Evolutionary conservation across 2,888 invertebrate species (phyloP), one percentile per base, ranked within the genome.

Genomic region (Conomelus anceps): DNA sequence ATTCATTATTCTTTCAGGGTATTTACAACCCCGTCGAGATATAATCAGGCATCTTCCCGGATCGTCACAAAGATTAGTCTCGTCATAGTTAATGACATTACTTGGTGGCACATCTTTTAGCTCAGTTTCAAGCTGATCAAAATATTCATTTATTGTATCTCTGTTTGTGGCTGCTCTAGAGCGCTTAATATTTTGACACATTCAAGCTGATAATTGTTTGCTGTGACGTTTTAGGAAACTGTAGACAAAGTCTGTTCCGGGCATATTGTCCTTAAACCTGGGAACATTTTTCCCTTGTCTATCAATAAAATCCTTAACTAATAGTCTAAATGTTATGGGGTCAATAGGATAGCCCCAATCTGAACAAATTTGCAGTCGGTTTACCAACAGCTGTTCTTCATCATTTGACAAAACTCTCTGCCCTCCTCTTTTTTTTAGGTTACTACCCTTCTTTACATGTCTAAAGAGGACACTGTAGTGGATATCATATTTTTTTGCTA

Each of bases 21-120:
- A 90, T 88, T 90, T 90, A 22, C 86, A 85, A 22, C 90, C 90
- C 22, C 91, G 84, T 89, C 89, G 89, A 22, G 90, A 22, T 11
- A 91, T 91, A 84, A 91, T 89, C 63, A 89, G 88, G 17, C 88
- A 85, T 84, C 85, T 88, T n/a, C 92, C 92, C 20, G 92, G 92
- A 89, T 93, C 92, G 90, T 92, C 92, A 11, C 90, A 89, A 6
- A 93, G 89, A 87, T 92, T 92, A 17, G 26, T 26, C 26, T 26
- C 26, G 11, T 26, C 26, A 26, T 26, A 26, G 26, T 26, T 26
- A 11, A 26, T 26, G 4, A 26, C 11, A 26, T 26, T 26, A 11
- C 26, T 7, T 26, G 26, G 26, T 26, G 26, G 26, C 26, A 26
- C 26, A 26, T 26, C 26, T 26, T 11, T 26, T 11, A 26, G 11